phyloP scores from a whole-genome alignment of 2,113 vertebrate species.

The Sus scrofa region T2T-Sscrofa CM000824.6:130860501-130861000 shows the following conservation, averaged over 20 bases:
- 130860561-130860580: background rate
- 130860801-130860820: background rate
- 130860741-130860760: background rate
- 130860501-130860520: background rate
- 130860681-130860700: background rate
- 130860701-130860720: background rate
- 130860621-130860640: background rate
- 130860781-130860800: background rate
- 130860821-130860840: background rate
- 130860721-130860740: background rate
- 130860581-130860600: background rate
- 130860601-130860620: background rate
- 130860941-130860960: background rate
- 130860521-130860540: background rate
- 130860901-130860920: background rate
- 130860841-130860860: background rate
- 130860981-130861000: background rate
- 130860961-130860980: background rate
- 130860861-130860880: background rate
- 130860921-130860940: background rate
- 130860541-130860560: background rate
- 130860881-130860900: background rate
- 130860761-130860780: background rate
- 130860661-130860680: background rate
- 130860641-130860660: background rate